Conservation (phyloP, 2,888 invertebrate genomes). For the Philhelius pedissequus region DNA sequence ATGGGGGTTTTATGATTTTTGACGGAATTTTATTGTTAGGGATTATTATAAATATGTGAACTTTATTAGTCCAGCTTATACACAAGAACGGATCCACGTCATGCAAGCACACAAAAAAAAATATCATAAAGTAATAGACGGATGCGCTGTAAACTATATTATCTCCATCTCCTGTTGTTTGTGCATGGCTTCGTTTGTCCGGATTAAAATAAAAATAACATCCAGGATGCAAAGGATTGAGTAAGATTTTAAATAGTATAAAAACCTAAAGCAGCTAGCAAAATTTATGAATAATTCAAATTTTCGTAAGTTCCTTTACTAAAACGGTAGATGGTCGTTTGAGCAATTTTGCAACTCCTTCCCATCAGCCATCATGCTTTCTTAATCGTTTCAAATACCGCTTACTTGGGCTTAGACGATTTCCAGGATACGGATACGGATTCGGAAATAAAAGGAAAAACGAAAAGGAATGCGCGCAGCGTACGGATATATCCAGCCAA, state of each 20-base stretch:
- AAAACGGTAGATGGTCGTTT: not conserved
- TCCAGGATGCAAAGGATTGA: not conserved
- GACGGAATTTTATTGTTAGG: too few species aligned
- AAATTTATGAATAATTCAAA: conserved; percentile 65
- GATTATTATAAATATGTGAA: too few species aligned
- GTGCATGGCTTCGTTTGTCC: not conserved
- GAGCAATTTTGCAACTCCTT: not conserved
- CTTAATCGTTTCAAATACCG: not conserved
- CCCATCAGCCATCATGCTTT: not conserved
- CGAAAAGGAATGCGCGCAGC: conserved; percentile 31
- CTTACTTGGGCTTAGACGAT: conserved; percentile 18
- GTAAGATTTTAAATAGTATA: conserved; percentile 23
- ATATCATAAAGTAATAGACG: too few species aligned
- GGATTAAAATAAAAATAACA: not conserved
- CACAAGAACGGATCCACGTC: too few species aligned
- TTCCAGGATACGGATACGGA: conserved; percentile 34
- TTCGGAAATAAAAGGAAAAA: conserved; percentile 30
- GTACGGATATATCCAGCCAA: conserved; percentile 18
- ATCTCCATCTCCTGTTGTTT: not conserved
- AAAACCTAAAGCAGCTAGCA: not conserved
- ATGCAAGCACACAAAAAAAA: too few species aligned
- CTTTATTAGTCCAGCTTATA: too few species aligned
- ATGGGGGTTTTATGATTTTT: too few species aligned
- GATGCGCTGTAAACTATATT: too few species aligned
- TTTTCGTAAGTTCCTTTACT: conserved; percentile 12